Base-by-base conservation (phyloP, 2,113 vertebrate genomes). In the Labeo catla region DNA sequence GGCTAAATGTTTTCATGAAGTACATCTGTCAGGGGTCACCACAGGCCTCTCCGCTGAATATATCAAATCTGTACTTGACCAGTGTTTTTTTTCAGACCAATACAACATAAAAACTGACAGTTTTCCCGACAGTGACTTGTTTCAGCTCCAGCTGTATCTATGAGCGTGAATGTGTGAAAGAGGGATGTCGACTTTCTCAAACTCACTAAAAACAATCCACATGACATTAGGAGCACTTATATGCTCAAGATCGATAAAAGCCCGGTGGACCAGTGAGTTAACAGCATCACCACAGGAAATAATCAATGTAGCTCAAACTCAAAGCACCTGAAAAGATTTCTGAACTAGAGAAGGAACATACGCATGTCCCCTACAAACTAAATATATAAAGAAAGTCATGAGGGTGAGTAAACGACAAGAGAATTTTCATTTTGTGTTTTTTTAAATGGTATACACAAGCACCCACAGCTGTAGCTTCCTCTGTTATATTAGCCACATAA, bases 1-100 rank as follows among this genome's bases (percentile, higher is more conserved):
- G 85, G 72, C 89, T 84, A 83, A 86, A 91, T 89, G 88, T 74
- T 83, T 86, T 66, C 59, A 85, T 52, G 11, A 36, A 80, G 39
- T 79, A 45, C 49, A 52, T 57, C 70, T 91, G 84, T 87, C 89
- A 81, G 81, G 52, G 74, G 23, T 77, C 49, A 77, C 23, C 74
- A 77, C 28, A 34, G 8, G 83, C 84, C 86, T 80, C 76, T 65
- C 2, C 13, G 65, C 21, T 65, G 7, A 50, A 81, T 47, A 28
- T 16, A 21, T 50, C 16, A 19, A 28, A 19, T 34, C 2, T 52
- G 23, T 36, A 82, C 47, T 39, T 68, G 45, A 70, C 15, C 15
- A 1, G 15, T 68, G 47, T 36, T 68, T 28, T 28, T 39, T 68
- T 70, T 52, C 45, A 82, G 63, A 23, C 16, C 15, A 21, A 49